Conservation (phyloP, 2,797 vertebrate genomes). For the Chiroxiphia lanceolata region DNA sequence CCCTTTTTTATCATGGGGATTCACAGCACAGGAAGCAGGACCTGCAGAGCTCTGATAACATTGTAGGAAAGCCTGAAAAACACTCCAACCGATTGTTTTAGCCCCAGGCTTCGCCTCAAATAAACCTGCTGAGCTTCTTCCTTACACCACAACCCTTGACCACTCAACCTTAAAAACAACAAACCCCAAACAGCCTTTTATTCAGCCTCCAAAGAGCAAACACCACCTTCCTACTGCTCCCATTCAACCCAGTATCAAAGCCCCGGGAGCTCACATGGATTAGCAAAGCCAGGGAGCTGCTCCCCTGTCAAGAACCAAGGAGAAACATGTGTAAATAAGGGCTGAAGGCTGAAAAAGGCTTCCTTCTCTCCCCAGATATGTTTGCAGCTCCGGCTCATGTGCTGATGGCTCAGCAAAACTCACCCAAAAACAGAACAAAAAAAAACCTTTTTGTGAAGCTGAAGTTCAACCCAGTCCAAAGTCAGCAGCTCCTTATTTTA, state of each 20-base stretch:
- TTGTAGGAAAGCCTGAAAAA: not conserved
- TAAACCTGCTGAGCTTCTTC: slow-evolving; percentile 47
- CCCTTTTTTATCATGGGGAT: not conserved
- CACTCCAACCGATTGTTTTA: slow-evolving; percentile 1
- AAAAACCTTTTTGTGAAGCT: not conserved
- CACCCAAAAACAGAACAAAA: not conserved
- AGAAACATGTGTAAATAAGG: rapidly evolving
- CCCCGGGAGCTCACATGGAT: not conserved
- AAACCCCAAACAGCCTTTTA: not conserved
- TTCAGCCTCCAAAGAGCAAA: not conserved
- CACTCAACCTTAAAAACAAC: not conserved
- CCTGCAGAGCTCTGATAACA: slow-evolving; percentile 43
- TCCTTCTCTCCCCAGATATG: too few species aligned
- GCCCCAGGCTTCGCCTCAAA: slow-evolving; percentile 22
- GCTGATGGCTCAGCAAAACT: not conserved
- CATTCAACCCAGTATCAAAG: not conserved
- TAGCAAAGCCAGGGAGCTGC: not conserved
- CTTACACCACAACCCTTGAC: not conserved
- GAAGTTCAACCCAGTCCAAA: not conserved
- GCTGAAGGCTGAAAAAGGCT: not conserved
- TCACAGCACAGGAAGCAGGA: not conserved
- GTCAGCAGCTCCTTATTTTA: not conserved
- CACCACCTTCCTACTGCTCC: not conserved
- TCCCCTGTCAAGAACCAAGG: rapidly evolving
- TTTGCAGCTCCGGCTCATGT: not conserved